These are phyloP conservation scores for Apamea monoglypha DNA, from an alignment of 2,888 invertebrate genomes.

Conservation along the genomic window DNA sequence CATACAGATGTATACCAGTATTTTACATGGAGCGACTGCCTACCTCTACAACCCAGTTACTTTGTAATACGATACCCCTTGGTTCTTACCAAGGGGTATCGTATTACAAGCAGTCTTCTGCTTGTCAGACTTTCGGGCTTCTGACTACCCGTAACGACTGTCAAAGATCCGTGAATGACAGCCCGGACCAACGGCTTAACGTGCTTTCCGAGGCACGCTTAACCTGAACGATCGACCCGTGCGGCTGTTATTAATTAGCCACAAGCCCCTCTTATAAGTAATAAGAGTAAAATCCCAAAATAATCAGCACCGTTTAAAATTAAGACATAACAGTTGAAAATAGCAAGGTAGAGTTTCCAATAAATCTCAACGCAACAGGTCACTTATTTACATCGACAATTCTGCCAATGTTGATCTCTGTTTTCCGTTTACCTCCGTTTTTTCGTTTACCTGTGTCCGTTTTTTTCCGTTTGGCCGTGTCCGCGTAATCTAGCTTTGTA, in stretches of 20 bases:
- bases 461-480: conserved; percentile 34
- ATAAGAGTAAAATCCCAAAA: background rate
- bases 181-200: too few species aligned
- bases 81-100: too few species aligned
- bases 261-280: too few species aligned
- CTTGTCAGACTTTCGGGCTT: background rate
- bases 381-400: conserved; percentile 48
- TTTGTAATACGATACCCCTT: too few species aligned
- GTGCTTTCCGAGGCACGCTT: too few species aligned
- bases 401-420: conserved; percentile 36
- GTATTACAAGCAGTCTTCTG: too few species aligned
- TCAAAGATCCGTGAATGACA: background rate
- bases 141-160: background rate
- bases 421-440: conserved; percentile 31
- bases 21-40: too few species aligned
- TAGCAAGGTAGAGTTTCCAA: conserved; percentile 7
- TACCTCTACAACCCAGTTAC: too few species aligned
- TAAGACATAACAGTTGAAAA: background rate
- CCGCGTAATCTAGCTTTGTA: conserved; percentile 44
- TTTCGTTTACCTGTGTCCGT: conserved; percentile 15
- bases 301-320: background rate
- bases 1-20: too few species aligned
- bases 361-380: conserved; percentile 40
- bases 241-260: too few species aligned
- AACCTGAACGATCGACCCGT: too few species aligned